Percentiles rank a stretch among this genome's conserved stretches.
Conservation (phyloP, 2,113 vertebrate genomes). For the Laticauda colubrina region DNA sequence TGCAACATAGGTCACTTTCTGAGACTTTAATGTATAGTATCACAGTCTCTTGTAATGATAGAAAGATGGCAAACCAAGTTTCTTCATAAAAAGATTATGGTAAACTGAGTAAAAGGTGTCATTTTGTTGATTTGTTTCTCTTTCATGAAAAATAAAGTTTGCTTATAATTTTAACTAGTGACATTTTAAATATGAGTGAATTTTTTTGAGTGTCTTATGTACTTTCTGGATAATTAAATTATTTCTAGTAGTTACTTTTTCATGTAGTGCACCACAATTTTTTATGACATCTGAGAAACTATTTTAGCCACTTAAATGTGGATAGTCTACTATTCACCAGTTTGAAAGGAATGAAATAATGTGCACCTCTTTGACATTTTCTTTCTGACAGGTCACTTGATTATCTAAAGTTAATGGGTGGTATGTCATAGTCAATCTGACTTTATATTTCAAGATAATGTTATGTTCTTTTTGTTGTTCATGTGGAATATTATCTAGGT, state of each 20-base stretch:
- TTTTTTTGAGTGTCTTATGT: neutral
- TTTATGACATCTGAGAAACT: neutral
- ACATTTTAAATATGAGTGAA: neutral
- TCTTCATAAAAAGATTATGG: neutral
- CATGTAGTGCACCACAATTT: neutral
- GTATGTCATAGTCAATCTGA: slow-evolving; percentile 41
- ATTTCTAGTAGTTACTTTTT: neutral
- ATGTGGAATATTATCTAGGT: slow-evolving; percentile 4
- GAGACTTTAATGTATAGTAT: neutral
- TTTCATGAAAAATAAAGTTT: neutral
- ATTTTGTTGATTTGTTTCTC: neutral
- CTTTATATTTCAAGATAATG: slow-evolving; percentile 3
- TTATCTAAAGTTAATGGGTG: neutral
- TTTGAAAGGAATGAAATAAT: neutral
- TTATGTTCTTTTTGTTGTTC: slow-evolving; percentile 19
- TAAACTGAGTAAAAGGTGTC: neutral
- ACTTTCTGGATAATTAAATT: neutral
- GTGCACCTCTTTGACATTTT: neutral
- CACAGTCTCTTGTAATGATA: neutral
- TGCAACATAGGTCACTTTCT: neutral
- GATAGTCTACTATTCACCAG: neutral
- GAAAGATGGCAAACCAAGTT: neutral
- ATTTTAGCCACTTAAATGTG: neutral
- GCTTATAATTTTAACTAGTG: neutral
- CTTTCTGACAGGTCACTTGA: neutral